Base-by-base conservation (phyloP, 2,113 vertebrate species). In the Suncus etruscus region DNA sequence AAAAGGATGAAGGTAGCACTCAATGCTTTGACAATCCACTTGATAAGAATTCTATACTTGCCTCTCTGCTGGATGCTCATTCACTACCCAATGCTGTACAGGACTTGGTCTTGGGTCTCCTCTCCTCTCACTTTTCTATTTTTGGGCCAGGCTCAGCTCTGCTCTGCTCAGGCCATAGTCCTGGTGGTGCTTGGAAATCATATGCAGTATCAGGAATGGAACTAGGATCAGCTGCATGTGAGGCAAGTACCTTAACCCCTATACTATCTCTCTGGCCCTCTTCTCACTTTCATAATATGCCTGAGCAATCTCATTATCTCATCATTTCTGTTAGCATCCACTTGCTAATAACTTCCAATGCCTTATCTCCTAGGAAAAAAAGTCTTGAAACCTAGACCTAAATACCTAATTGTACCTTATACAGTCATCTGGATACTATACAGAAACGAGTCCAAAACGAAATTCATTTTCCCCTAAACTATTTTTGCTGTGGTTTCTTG, bases 271-370 rank as follows among this genome's bases (percentile, higher is more conserved):
- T 61, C 65, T 29, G 65, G 65, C 65, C 63, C 32, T 90, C 88
- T 45, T 85, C 68, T 93, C 31, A 48, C 39, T 83, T 82, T 66
- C 68, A 68, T 74, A 69, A 16, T 85, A 48, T 89, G 65, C 14
- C 65, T 80, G 61, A 66, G 29, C 69, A 83, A 91, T 75, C 84
- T 82, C 82, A 87, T 86, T 75, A 58, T 85, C 76, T 92, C 45
- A 73, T 27, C 68, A 74, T 58, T 80, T 89, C 51, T 81, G 82
- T 75, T 82, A 80, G 45, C 16, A 79, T 25, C 11, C 31, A 81
- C 47, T 70, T 85, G 50, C 32, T 89, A 68, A 65, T 39, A 29
- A 91, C 45, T 83, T 70, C n/a, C 48, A 50, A 80, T 86, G 27
- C 24, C 27, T 93, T 69, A 88, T 48, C 39, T 82, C 68, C 77